phyloP scores from a whole-genome alignment of 2,888 invertebrate species.

The Orthosia gracilis region DNA sequence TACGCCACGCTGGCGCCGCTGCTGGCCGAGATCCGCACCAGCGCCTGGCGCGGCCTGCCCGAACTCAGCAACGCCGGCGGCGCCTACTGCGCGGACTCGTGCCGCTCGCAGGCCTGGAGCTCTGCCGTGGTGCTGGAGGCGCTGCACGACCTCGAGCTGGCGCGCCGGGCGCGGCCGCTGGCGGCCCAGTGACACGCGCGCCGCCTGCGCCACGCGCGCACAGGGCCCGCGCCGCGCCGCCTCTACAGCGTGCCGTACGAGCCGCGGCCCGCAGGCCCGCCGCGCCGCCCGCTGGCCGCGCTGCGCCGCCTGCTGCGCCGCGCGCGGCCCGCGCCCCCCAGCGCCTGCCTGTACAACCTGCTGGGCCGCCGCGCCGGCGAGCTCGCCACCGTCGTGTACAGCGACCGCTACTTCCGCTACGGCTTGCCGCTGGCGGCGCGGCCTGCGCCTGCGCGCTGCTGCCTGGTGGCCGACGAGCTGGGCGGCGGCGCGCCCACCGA shows the following conservation, averaged over 20 bases:
- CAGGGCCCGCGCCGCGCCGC: conserved; percentile 64
- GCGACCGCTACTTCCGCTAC: conserved; percentile 88
- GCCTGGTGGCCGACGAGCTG: conserved; percentile 65
- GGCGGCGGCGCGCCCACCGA: conserved; percentile 55
- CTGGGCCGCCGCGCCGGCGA: conserved; percentile 73
- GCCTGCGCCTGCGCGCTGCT: conserved; percentile 59
- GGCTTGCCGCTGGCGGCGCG: conserved; percentile 81
- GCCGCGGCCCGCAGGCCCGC: conserved; percentile 62
- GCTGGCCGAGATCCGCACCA: conserved; percentile 94
- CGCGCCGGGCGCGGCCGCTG: conserved; percentile 79
- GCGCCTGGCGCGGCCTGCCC: conserved; percentile 98
- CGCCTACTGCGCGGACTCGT: conserved; percentile 95
- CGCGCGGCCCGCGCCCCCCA: conserved; percentile 67
- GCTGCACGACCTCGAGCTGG: conserved; percentile 90
- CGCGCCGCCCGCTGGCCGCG: conserved; percentile 65
- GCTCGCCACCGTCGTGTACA: conserved; percentile 86
- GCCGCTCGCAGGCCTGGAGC: conserved; percentile 99
- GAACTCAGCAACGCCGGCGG: conserved; percentile 98
- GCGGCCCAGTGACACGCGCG: conserved; percentile 77
- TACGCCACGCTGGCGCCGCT: conserved; percentile 90
- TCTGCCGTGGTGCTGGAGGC: conserved; percentile 97
- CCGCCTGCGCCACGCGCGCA: conserved; percentile 72
- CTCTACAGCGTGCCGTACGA: conserved; percentile 72
- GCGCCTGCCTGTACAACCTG: conserved; percentile 78
- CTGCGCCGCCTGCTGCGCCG: conserved; percentile 70